Evolutionary conservation across 2,888 invertebrate species (phyloP).

Genomic region (Acrobasis repandana): DNA sequence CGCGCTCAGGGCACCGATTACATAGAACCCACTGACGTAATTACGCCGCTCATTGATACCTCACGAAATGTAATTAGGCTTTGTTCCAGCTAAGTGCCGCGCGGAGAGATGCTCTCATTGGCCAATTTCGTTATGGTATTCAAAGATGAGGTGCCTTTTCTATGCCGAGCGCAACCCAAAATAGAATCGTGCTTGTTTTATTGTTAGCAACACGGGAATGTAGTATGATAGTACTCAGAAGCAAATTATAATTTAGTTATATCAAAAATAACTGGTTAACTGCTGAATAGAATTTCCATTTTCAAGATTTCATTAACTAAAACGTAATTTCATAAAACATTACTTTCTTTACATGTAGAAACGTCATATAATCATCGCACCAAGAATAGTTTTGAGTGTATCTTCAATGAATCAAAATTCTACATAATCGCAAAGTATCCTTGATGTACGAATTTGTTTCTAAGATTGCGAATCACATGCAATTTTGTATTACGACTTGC

Average conservation of each 20-base stretch:
- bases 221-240: background rate
- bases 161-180: slow-evolving; percentile 10
- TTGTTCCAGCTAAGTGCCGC: slow-evolving; percentile 67
- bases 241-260: too few species aligned
- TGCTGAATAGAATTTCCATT: too few species aligned
- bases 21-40: slow-evolving; percentile 70
- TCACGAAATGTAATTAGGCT: slow-evolving; percentile 77
- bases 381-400: too few species aligned
- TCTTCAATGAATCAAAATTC: background rate
- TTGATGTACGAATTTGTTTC: slow-evolving; percentile 3
- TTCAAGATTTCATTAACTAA: too few species aligned
- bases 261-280: too few species aligned
- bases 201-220: background rate
- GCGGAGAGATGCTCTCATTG: slow-evolving; percentile 58
- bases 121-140: slow-evolving; percentile 63
- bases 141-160: slow-evolving; percentile 52
- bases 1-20: slow-evolving; percentile 69
- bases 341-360: too few species aligned
- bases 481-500: slow-evolving; percentile 15
- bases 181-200: slow-evolving; percentile 9
- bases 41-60: slow-evolving; percentile 78
- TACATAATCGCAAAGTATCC: background rate
- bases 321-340: too few species aligned
- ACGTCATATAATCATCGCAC: too few species aligned
- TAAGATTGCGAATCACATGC: slow-evolving; percentile 10